Evolutionary conservation across 2,113 vertebrate species (phyloP).

Genomic region (Chloebia gouldiae): DNA sequence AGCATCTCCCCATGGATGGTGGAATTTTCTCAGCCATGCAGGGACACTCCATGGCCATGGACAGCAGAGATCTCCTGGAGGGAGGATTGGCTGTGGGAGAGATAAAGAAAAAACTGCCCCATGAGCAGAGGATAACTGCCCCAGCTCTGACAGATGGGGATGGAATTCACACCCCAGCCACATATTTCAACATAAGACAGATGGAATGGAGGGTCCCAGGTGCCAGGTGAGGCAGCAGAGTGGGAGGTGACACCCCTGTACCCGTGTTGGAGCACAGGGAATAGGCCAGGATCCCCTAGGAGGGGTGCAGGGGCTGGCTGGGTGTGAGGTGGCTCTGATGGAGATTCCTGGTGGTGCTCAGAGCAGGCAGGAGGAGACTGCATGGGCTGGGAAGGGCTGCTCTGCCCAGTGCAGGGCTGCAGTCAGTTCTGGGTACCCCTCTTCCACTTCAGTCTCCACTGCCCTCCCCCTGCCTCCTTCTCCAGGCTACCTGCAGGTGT

Average conservation of each 20-base stretch:
- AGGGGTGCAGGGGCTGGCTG: not conserved
- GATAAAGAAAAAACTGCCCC: not conserved
- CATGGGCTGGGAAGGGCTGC: not conserved
- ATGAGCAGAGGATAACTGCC: not conserved
- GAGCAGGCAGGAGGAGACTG: accelerated
- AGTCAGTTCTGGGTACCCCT: not conserved
- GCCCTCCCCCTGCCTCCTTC: not conserved
- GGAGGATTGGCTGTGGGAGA: too few relatives aligned
- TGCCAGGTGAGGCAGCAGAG: not conserved
- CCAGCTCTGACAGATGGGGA: not conserved
- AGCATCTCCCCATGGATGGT: too few relatives aligned
- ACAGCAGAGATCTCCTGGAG: too few relatives aligned
- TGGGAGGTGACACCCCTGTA: not conserved
- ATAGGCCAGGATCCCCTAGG: accelerated
- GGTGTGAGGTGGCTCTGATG: accelerated
- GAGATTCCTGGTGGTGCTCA: accelerated
- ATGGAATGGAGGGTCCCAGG: not conserved
- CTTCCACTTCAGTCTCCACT: not conserved
- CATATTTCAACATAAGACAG: not conserved
- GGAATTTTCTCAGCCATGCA: too few relatives aligned
- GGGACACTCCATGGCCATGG: too few relatives aligned
- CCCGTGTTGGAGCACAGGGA: not conserved
- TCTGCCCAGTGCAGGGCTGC: not conserved
- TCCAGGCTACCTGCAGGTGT: accelerated
- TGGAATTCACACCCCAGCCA: not conserved